Percentiles rank a stretch among this genome's conserved stretches.
Evolutionary conservation across 1,140 invertebrate genomes (phyloP).

Genomic region (Sipha flava): DNA sequence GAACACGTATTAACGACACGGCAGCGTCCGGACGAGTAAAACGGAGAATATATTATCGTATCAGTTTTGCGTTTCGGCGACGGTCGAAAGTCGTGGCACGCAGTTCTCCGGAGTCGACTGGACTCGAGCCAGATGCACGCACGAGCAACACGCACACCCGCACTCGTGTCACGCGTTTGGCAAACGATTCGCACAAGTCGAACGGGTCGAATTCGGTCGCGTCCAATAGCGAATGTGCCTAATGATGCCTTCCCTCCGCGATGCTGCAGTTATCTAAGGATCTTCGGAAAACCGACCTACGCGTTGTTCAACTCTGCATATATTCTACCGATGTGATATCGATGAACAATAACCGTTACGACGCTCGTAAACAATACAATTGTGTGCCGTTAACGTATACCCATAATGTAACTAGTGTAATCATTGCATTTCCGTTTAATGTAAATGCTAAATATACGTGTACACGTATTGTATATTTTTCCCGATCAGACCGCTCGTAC

Average conservation of each 20-base stretch:
- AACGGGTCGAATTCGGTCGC: slow-evolving; percentile 11
- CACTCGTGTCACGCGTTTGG: not conserved
- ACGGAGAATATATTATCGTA: slow-evolving; percentile 30
- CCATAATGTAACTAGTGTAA: no score
- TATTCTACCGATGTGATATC: not conserved
- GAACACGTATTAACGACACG: no score
- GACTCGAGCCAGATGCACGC: not conserved
- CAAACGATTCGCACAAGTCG: slow-evolving; percentile 9
- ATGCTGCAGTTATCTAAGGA: not conserved
- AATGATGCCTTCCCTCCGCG: slow-evolving; percentile 11
- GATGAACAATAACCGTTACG: no score
- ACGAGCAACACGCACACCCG: not conserved
- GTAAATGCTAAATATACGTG: no score
- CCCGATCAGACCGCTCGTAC: no score
- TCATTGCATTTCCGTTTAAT: no score
- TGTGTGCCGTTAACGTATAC: no score
- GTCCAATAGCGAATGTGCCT: slow-evolving; percentile 1
- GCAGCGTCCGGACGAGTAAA: no score
- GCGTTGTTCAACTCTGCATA: no score
- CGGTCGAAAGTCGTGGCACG: slow-evolving; percentile 8
- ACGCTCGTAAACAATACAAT: no score
- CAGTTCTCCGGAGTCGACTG: slow-evolving; percentile 8
- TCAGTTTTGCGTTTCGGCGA: slow-evolving; percentile 20
- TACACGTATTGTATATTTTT: no score
- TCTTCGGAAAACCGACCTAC: not conserved